Conservation (phyloP, 2,888 invertebrate genomes). For the Aradus depressus region DNA sequence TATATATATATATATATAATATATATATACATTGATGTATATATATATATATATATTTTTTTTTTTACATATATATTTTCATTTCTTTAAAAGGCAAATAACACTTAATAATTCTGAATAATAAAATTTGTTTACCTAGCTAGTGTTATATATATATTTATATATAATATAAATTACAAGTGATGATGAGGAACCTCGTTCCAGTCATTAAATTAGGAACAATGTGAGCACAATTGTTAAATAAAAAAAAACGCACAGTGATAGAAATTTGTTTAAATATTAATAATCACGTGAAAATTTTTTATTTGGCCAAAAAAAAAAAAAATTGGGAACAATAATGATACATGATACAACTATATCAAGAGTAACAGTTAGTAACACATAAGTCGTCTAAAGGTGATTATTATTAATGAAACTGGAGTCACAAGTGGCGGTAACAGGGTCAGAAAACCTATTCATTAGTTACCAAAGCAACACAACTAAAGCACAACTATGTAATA, state of each 20-base stretch:
- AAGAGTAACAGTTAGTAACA: neutral
- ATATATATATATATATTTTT: neutral
- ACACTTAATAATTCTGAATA: neutral
- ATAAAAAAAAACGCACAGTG: neutral
- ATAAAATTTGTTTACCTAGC: neutral
- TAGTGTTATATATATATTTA: neutral
- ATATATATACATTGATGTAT: neutral
- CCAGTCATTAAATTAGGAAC: conserved; percentile 20
- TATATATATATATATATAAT: neutral
- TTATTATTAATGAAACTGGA: too few species aligned
- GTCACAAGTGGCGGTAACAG: conserved; percentile 14
- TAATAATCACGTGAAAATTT: neutral
- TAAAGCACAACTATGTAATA: too few species aligned
- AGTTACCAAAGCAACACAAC: neutral
- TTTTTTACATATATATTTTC: neutral
- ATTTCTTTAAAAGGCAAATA: neutral
- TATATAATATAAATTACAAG: conserved; percentile 17
- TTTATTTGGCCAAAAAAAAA: neutral
- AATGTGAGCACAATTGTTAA: conserved; percentile 19
- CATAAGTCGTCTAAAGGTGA: neutral
- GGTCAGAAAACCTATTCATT: conserved; percentile 17
- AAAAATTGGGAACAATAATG: conserved; percentile 1
- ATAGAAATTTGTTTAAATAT: neutral
- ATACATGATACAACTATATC: neutral
- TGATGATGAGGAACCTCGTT: conserved; percentile 23